Evolutionary conservation across 2,888 invertebrate species (phyloP), one percentile per base, ranked within the genome.

Genomic region (Diarsia brunnea): DNA sequence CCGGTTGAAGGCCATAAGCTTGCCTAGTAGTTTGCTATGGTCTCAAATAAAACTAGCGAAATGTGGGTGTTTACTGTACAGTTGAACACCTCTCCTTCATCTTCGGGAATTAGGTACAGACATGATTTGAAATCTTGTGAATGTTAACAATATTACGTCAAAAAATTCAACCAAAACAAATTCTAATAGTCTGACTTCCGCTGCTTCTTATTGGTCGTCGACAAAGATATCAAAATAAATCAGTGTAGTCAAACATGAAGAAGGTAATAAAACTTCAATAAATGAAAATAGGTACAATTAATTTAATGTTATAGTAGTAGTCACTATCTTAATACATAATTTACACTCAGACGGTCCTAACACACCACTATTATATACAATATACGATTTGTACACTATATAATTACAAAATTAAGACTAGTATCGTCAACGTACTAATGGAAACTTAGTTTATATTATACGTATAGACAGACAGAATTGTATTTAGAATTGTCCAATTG

Each of bases 261-360:
- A 38, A 10, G 65, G 14, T 63, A 90, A 89, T 88, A 88, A 93
- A 94, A 94, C 91, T 89, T 82, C 90, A 87, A 79, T 63, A 72
- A 84, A 89, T 94, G 94, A 95, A 95, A 95, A 95, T 95, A 95
- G 94, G 93, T 94, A 93, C 91, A 93, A 92, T 95, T 95, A 95
- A 92, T 95, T 95, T 95, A 95, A 95, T 95, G 94, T 95, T 93
- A 93, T 91, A 92, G 91, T 91, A 92, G 90, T 91, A 78, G 55
- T 79, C 73, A 61, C 85, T 88, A 90, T 88, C 88, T 91, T 92
- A 88, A 89, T 92, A 93, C 92, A 90, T 87, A 87, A 94, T 93
- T 88, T 94, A 94, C 94, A 94, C 93, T 90, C 93, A 91, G 89
- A 92, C 87, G 80, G 84, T 89, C 88, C 86, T 91, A 91, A 88